These are phyloP conservation scores for Bombus turneri DNA, from an alignment of 1,140 invertebrate species.

Conservation along the genomic window DNA sequence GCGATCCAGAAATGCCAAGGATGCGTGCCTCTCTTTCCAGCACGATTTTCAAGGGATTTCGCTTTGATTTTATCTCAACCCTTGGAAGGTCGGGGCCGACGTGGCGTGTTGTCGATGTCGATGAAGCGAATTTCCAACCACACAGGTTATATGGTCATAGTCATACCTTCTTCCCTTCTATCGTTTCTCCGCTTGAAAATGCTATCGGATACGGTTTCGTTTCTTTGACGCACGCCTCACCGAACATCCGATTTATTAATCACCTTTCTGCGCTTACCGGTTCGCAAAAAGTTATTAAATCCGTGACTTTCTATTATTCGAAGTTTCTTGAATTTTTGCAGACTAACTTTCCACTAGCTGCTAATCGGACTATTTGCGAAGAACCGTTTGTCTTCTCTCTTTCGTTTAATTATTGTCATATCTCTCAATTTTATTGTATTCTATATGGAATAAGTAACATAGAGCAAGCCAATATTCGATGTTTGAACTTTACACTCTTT, in stretches of 20 bases:
- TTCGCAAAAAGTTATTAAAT: not conserved
- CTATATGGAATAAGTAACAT: no score
- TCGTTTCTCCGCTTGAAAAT: slow-evolving; percentile 16
- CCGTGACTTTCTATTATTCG: not conserved
- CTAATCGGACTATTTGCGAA: no score
- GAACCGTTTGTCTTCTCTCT: no score
- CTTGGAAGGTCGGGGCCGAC: not conserved
- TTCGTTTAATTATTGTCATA: no score
- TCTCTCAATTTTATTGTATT: no score
- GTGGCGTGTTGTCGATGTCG: slow-evolving; percentile 30
- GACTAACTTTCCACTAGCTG: no score
- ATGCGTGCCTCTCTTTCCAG: slow-evolving; percentile 26
- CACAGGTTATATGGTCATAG: slow-evolving; percentile 3
- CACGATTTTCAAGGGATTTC: slow-evolving; percentile 48
- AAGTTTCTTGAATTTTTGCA: no score
- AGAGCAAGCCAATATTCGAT: not conserved
- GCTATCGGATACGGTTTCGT: not conserved
- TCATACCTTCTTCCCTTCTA: not conserved
- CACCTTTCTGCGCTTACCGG: not conserved
- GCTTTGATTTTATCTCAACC: slow-evolving; percentile 49
- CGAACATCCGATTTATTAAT: not conserved
- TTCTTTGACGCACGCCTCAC: not conserved
- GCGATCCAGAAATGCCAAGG: slow-evolving; percentile 26
- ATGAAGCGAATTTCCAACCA: slow-evolving; percentile 31
- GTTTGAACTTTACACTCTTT: not conserved